These are phyloP conservation scores for Lycocorax pyrrhopterus DNA, from an alignment of 2,113 vertebrate species.

Conservation along the genomic window DNA sequence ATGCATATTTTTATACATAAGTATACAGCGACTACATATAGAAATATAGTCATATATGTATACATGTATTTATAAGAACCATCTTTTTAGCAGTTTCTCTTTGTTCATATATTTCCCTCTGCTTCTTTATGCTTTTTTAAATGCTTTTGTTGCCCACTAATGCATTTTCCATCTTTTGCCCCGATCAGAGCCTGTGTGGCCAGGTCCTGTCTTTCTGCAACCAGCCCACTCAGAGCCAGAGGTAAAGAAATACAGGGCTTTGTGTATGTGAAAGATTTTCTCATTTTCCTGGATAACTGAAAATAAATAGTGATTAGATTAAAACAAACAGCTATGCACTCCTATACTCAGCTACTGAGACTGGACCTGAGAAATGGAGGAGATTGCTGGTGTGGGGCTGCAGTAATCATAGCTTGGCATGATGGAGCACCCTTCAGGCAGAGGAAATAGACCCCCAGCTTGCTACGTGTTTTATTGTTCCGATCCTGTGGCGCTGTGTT, in stretches of 20 bases:
- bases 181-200: background rate
- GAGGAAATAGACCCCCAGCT: slow-evolving; percentile 51
- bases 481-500: slow-evolving; percentile 10
- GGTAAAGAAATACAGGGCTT: background rate
- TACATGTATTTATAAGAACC: background rate
- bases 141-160: background rate
- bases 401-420: slow-evolving; percentile 6
- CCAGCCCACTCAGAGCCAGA: background rate
- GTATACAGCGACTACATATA: fast-evolving
- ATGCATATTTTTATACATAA: background rate
- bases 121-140: background rate
- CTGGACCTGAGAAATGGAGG: slow-evolving; percentile 19
- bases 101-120: background rate
- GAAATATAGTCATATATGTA: background rate
- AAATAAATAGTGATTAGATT: slow-evolving; percentile 45
- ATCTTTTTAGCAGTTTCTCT: background rate
- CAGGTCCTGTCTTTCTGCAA: background rate
- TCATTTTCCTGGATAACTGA: background rate
- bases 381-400: slow-evolving; percentile 16
- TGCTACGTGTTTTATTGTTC: slow-evolving; percentile 1
- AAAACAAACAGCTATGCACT: slow-evolving; percentile 16
- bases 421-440: slow-evolving; percentile 44
- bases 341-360: background rate
- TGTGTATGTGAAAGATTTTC: background rate
- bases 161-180: background rate